Evolutionary conservation across 2,797 vertebrate genomes (phyloP).

Genomic region (Caiman crocodilus): DNA sequence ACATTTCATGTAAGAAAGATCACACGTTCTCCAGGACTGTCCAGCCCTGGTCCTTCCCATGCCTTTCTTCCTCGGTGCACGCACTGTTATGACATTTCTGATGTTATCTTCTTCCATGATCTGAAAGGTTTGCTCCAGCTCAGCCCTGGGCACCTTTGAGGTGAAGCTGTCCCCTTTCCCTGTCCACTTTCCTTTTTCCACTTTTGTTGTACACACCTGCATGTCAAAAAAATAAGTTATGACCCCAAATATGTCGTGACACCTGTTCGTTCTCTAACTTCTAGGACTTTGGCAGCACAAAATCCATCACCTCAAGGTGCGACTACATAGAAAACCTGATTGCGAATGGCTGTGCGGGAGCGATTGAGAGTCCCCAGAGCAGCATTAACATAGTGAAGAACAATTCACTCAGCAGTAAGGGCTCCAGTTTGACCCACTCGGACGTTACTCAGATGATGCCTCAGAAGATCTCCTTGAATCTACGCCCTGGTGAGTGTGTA

Average conservation of each 20-base stretch:
- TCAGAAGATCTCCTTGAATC: constrained; percentile 89
- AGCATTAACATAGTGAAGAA: constrained; percentile 79
- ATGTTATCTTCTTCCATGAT: background rate
- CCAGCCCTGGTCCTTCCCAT: too few relatives aligned
- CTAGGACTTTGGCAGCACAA: constrained; percentile 88
- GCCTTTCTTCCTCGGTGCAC: too few relatives aligned
- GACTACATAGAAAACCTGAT: constrained; percentile 89
- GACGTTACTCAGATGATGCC: constrained; percentile 92
- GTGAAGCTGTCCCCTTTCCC: background rate
- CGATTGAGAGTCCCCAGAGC: constrained; percentile 88
- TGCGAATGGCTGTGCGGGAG: constrained; percentile 84
- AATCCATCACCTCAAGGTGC: constrained; percentile 88
- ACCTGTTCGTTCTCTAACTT: background rate
- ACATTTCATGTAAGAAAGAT: too few relatives aligned
- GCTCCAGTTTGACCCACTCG: constrained; percentile 81
- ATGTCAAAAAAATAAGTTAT: background rate
- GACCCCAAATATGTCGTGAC: constrained; percentile 10
- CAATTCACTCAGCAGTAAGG: constrained; percentile 89
- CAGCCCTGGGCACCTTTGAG: background rate
- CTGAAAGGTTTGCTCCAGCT: background rate
- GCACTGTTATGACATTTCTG: too few relatives aligned
- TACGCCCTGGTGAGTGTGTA: constrained; percentile 89
- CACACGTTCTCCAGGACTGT: too few relatives aligned
- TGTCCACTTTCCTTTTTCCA: background rate
- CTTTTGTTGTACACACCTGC: background rate